Percentiles rank a stretch among this genome's conserved stretches.
Evolutionary conservation across 2,113 vertebrate genomes (phyloP).

Genomic region (Ploceus nigricollis): DNA sequence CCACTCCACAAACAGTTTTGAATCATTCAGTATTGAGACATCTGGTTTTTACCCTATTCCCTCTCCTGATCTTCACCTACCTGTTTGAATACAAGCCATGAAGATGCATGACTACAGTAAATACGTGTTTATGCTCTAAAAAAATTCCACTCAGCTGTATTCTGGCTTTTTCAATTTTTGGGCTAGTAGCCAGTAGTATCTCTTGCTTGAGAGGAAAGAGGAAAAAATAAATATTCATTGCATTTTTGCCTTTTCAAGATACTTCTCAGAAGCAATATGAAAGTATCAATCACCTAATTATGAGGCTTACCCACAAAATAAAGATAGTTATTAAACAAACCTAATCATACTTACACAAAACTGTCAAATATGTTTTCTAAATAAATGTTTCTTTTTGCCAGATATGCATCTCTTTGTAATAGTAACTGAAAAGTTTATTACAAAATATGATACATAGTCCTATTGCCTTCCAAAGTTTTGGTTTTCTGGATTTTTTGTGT

Average conservation of each 20-base stretch:
- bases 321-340: background rate
- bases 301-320: background rate
- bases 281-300: background rate
- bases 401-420: background rate
- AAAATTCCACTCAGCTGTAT: background rate
- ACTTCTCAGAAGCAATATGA: background rate
- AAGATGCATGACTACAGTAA: background rate
- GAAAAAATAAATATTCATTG: background rate
- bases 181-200: background rate
- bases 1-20: background rate
- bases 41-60: background rate
- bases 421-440: background rate
- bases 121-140: background rate
- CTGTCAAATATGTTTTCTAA: background rate
- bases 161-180: background rate
- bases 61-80: background rate
- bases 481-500: accelerated
- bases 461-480: background rate
- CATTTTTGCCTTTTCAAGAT: background rate
- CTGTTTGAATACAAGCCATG: background rate
- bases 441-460: background rate
- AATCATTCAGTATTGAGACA: background rate
- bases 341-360: background rate
- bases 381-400: background rate
- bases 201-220: background rate